Evolutionary conservation across 2,797 vertebrate species (phyloP).

Genomic region (Aphelocoma californica): DNA sequence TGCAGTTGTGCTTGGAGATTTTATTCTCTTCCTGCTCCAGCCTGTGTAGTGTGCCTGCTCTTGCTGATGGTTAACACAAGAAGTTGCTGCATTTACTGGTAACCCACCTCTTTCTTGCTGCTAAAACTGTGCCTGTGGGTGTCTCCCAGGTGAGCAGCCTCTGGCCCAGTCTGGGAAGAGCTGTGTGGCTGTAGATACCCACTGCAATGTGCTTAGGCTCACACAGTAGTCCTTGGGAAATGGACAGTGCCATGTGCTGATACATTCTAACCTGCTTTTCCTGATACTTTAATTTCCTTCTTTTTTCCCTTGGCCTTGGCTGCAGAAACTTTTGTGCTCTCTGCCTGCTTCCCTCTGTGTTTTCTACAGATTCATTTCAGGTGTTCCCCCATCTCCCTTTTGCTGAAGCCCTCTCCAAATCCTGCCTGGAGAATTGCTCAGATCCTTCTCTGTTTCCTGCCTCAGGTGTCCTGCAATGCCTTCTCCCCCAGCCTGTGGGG

Average conservation of each 20-base stretch:
- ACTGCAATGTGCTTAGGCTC: neutral
- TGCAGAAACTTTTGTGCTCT: neutral
- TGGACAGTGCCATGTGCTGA: fast-evolving
- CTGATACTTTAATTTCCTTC: neutral
- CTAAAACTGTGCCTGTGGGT: neutral
- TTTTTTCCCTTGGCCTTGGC: neutral
- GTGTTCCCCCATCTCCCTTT: neutral
- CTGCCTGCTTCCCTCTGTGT: neutral
- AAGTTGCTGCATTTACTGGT: neutral
- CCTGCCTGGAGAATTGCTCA: neutral
- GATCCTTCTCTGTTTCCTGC: neutral
- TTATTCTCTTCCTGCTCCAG: neutral
- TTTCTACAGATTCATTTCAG: neutral
- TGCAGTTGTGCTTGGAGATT: neutral
- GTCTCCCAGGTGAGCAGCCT: neutral
- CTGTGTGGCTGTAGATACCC: neutral
- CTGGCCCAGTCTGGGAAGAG: neutral
- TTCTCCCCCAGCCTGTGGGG: neutral
- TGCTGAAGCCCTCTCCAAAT: neutral
- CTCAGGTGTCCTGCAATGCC: neutral
- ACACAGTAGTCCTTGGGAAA: neutral
- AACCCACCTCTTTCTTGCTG: neutral
- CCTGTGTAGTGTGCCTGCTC: neutral
- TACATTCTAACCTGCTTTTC: neutral
- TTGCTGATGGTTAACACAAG: neutral